Base-by-base conservation (phyloP, 2,888 invertebrate species). In the Limnephilus lunatus region DNA sequence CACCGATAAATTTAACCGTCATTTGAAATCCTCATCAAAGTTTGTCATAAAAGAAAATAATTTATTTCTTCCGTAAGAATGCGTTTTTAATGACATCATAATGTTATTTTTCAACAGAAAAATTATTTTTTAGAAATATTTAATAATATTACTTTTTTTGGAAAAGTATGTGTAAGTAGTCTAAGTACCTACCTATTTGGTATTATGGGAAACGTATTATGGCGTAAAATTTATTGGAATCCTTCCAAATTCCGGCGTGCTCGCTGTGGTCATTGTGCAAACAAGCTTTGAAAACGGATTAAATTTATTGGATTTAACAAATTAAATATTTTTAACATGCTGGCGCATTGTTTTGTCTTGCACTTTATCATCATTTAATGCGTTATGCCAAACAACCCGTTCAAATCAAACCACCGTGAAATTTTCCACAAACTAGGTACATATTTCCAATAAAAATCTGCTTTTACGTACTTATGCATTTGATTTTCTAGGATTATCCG, bases 211-310 rank as follows among this genome's bases (percentile, higher is more conserved):
- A 68, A 68, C 68, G 68, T 68, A 68, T 68, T 68, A 68, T 68
- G 68, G 68, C 68, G 68, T 68, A 68, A 68, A 68, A 68, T 68
- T 68, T 68, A 68, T 68, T 68, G 68, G 68, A 25, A 68, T 68
- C 68, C 68, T 68, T 68, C 68, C 68, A 68, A 68, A 68, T 68
- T 68, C 68, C 68, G 68, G 68, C 68, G 25, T 68, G 68, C 68
- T 68, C 68, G 68, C 68, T 68, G 68, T 68, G 68, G 68, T 68
- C 68, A 68, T 68, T 68, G 68, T 68, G 68, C 68, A 68, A 68
- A 68, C 68, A 68, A 68, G 68, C 68, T 68, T 68, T 68, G 68
- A 25, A 68, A 68, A 68, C 25, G 68, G 68, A 68, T 68, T 68
- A 68, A 68, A 68, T 68, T 68, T 68, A 68, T 68, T 68, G 25